Percentiles rank a stretch among this genome's conserved stretches.
Evolutionary conservation across 1,140 invertebrate genomes (phyloP).

Genomic region (Pogonognathellus flavescens): DNA sequence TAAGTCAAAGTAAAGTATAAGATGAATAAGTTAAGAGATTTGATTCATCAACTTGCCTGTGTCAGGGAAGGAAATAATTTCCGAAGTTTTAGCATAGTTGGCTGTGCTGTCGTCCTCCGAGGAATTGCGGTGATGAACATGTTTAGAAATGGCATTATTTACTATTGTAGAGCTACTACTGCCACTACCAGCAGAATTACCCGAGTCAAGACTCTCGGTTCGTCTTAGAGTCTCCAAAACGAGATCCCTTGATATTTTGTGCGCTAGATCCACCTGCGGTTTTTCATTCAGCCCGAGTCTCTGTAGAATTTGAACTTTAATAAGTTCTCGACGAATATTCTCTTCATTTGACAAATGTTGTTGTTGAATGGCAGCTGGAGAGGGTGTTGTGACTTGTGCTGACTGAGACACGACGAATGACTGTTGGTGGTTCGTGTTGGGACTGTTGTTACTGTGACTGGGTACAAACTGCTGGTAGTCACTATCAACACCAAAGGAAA

Average conservation of each 20-base stretch:
- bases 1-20: not conserved
- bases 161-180: not conserved
- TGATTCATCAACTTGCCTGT: conserved; percentile 75
- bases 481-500: conserved; percentile 33
- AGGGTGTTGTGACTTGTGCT: not conserved
- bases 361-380: conserved; percentile 13
- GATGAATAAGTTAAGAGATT: conserved; percentile 21
- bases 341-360: conserved; percentile 57
- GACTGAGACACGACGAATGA: not conserved
- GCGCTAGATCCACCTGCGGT: conserved; percentile 62
- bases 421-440: conserved; percentile 1
- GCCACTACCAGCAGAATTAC: conserved; percentile 34
- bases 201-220: conserved; percentile 59
- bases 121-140: conserved; percentile 45
- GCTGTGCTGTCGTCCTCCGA: conserved; percentile 32
- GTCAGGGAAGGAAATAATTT: conserved; percentile 86
- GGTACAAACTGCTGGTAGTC: conserved; percentile 37
- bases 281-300: conserved; percentile 65
- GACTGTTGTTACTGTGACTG: not conserved
- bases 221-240: conserved; percentile 63
- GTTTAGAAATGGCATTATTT: conserved; percentile 36
- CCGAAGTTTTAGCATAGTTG: conserved; percentile 83
- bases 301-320: conserved; percentile 66
- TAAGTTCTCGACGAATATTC: conserved; percentile 59
- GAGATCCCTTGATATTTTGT: conserved; percentile 65